Conservation (phyloP, 1,140 invertebrate genomes). For the Anastrepha ludens region DNA sequence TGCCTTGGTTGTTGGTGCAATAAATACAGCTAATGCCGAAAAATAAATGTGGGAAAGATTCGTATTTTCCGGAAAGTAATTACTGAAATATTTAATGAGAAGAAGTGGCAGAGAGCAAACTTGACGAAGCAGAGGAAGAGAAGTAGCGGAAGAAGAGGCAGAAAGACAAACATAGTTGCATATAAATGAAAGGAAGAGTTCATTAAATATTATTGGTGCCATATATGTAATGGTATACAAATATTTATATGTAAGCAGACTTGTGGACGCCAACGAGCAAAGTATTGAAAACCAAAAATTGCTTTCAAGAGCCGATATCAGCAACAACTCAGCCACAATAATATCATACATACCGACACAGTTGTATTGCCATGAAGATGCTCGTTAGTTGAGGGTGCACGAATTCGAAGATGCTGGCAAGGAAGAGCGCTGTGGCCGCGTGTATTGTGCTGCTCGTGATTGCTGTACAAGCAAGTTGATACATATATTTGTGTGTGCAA, state of each 20-base stretch:
- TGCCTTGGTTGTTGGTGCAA: background rate
- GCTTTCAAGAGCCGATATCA: background rate
- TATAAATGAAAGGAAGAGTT: background rate
- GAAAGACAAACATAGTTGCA: background rate
- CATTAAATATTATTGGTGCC: background rate
- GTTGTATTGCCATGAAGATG: background rate
- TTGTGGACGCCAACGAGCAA: background rate
- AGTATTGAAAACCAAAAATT: constrained; percentile 14
- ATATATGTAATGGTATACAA: background rate
- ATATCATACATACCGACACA: background rate
- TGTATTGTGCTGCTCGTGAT: too few species aligned
- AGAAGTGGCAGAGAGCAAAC: background rate
- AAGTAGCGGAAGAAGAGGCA: background rate
- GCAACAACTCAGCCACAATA: background rate
- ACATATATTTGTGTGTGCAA: background rate
- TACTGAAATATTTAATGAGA: background rate
- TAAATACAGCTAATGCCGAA: constrained; percentile 7
- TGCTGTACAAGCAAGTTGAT: background rate
- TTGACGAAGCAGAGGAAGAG: background rate
- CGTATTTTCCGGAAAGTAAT: constrained; percentile 32
- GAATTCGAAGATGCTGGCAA: background rate
- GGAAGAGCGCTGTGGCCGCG: background rate
- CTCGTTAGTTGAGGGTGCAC: background rate
- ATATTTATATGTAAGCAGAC: background rate
- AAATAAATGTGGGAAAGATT: constrained; percentile 3